These are phyloP conservation scores for Timandra comae DNA, from an alignment of 2,888 invertebrate species.

Conservation along the genomic window DNA sequence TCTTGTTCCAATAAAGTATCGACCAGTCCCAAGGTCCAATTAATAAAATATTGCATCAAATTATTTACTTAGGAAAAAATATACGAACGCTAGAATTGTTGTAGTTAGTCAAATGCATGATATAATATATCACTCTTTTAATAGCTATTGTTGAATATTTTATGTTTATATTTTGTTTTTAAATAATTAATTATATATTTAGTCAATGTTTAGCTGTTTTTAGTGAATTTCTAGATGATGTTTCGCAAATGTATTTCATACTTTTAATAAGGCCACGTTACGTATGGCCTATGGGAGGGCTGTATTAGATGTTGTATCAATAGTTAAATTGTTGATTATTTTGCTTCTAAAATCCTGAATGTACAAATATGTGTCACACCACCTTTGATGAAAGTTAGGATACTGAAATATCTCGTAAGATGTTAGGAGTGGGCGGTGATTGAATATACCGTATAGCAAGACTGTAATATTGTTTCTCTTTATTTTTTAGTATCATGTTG, in stretches of 20 bases:
- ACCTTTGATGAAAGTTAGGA: conserved; percentile 9
- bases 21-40: conserved; percentile 18
- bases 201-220: conserved; percentile 57
- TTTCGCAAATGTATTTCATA: conserved; percentile 18
- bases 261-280: conserved; percentile 6
- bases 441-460: conserved; percentile 36
- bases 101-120: conserved; percentile 59
- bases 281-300: conserved; percentile 15
- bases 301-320: conserved; percentile 12
- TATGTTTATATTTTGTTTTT: conserved; percentile 19
- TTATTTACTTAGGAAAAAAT: conserved; percentile 34
- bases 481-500: conserved; percentile 27
- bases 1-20: no score
- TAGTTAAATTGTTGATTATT: conserved; percentile 14
- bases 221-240: conserved; percentile 34
- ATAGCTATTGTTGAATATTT: conserved; percentile 37
- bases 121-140: conserved; percentile 20
- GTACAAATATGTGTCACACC: conserved; percentile 59
- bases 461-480: conserved; percentile 35
- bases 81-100: conserved; percentile 56
- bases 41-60: conserved; percentile 10
- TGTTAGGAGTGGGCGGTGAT: conserved; percentile 36
- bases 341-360: conserved; percentile 66
- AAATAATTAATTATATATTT: conserved; percentile 47
- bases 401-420: conserved; percentile 34